Evolutionary conservation across 2,888 invertebrate genomes (phyloP).

Genomic region (Achlya flavicornis): DNA sequence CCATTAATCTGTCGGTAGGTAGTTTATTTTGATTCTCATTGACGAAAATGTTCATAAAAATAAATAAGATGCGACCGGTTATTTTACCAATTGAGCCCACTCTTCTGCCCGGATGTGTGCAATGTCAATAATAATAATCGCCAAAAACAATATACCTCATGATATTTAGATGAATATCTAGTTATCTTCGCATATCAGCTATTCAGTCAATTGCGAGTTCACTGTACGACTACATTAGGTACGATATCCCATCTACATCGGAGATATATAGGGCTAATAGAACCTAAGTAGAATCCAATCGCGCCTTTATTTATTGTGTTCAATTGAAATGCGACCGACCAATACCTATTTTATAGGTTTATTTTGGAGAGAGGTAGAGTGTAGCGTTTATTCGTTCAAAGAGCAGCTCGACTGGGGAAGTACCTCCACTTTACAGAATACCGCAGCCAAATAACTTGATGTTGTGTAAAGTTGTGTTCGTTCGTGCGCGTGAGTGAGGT

Average conservation of each 20-base stretch:
- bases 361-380: no score
- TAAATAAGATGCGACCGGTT: conserved; percentile 40
- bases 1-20: background rate
- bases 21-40: conserved; percentile 25
- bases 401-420: no score
- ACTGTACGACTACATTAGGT: conserved; percentile 35
- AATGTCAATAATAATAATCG: conserved; percentile 40
- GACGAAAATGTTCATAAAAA: conserved; percentile 32
- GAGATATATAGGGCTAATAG: conserved; percentile 26
- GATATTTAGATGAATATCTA: conserved; percentile 20
- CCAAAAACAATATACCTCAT: conserved; percentile 29
- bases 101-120: conserved; percentile 43
- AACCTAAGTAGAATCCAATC: conserved; percentile 5
- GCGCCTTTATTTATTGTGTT: background rate
- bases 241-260: conserved; percentile 29
- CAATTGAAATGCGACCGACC: conserved; percentile 6
- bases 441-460: no score
- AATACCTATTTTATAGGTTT: background rate
- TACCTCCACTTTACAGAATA: no score
- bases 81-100: conserved; percentile 46
- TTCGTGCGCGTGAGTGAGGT: no score
- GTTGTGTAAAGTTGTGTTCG: no score
- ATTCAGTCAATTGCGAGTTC: conserved; percentile 54
- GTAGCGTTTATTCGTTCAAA: no score
- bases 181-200: conserved; percentile 28